Evolutionary conservation across 2,113 vertebrate genomes (phyloP).

Genomic region (Condylura cristata): DNA sequence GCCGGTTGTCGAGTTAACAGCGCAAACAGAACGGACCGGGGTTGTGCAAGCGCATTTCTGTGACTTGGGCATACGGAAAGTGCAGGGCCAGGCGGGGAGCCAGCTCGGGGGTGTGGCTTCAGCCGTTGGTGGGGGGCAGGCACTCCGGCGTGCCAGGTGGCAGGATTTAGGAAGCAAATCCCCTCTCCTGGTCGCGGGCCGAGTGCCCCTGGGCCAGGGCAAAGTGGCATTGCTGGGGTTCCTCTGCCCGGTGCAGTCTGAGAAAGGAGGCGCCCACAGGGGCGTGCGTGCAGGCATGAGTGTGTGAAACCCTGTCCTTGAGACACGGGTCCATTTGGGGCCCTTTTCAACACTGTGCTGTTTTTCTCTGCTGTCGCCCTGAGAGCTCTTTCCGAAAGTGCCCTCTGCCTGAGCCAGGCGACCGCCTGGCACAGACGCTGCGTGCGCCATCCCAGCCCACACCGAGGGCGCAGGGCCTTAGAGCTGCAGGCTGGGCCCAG

Average conservation of each 20-base stretch:
- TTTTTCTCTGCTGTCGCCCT: neutral
- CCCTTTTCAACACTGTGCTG: neutral
- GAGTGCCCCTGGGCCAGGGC: neutral
- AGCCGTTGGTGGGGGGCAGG: neutral
- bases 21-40: neutral
- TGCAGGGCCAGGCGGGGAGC: neutral
- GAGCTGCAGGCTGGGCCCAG: neutral
- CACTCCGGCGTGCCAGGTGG: neutral
- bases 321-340: neutral
- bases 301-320: neutral
- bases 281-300: neutral
- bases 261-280: neutral
- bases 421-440: neutral
- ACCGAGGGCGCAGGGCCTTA: neutral
- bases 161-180: neutral
- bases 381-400: neutral
- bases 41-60: neutral
- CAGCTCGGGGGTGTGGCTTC: neutral
- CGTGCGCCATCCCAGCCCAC: neutral
- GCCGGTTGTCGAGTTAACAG: constrained; percentile 44
- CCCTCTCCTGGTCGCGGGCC: neutral
- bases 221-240: neutral
- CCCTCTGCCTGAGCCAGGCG: neutral
- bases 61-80: neutral
- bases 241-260: neutral